A percentile compares a stretch with the other conserved stretches of the same genome.
Conservation (phyloP, 2,888 invertebrate genomes). For the Meganola albula region DNA sequence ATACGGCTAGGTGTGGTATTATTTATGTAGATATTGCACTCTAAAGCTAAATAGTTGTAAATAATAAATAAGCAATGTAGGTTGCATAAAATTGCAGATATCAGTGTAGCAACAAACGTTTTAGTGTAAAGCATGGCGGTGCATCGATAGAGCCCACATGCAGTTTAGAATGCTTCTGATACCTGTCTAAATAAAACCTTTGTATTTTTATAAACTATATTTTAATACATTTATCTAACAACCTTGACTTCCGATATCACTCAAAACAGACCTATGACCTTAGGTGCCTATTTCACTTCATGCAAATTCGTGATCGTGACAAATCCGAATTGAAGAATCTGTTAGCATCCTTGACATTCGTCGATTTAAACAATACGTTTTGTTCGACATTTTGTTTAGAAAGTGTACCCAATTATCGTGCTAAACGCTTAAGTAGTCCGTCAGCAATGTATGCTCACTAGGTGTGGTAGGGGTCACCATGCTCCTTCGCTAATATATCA, state of each 20-base stretch:
- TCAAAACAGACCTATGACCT: constrained; percentile 43
- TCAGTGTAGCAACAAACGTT: constrained; percentile 23
- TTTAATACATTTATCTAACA: constrained; percentile 23
- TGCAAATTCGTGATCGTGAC: constrained; percentile 61
- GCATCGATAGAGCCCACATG: constrained; percentile 58
- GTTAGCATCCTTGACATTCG: constrained; percentile 63
- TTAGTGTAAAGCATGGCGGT: constrained; percentile 37
- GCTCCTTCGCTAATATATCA: constrained; percentile 59
- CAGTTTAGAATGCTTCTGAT: constrained; percentile 36
- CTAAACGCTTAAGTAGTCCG: constrained; percentile 15
- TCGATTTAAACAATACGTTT: constrained; percentile 53
- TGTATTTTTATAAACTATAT: too few relatives aligned
- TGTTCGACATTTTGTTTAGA: constrained; percentile 46
- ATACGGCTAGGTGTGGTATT: too few relatives aligned
- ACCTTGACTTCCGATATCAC: constrained; percentile 45
- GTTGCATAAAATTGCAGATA: constrained; percentile 32
- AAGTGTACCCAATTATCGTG: constrained; percentile 31
- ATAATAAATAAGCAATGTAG: constrained; percentile 28
- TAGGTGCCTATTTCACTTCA: constrained; percentile 38
- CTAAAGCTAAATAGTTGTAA: too few relatives aligned
- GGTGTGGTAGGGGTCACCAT: constrained; percentile 51
- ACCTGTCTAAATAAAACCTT: constrained; percentile 30
- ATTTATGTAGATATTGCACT: too few relatives aligned
- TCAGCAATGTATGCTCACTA: constrained; percentile 28
- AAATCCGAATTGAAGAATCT: constrained; percentile 57